Evolutionary conservation across 53 echinoderm and acorn worm species (phyloP), one percentile per base, ranked within the genome.

Genomic region (Henricia sp.): DNA sequence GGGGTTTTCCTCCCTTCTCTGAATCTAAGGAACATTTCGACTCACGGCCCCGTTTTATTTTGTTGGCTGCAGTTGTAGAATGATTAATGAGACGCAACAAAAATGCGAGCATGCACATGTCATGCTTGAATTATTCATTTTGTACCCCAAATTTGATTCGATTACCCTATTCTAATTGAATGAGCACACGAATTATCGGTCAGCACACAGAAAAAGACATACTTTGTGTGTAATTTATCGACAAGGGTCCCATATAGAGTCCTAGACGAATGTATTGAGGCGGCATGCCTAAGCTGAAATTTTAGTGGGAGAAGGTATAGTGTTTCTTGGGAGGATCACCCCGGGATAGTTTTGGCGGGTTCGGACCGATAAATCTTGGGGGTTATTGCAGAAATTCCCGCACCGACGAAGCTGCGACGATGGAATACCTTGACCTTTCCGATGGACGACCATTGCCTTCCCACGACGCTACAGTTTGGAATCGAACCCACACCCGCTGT

Each of bases 161-260:
- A 60, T 30, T 30, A 33, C 33, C 24, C 17, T 14, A 23, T 23
- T 60, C 10, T 60, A 60, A 60, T 60, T 29, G 40, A 70, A 43
- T 10, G 70, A 46, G 46, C 44, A 28, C 28, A 13, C 46, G 70
- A 70, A 25, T 70, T 70, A 46, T 70, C 25, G 35, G 29, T 44
- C 46, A 1, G 6, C 46, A 44, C 43, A 19, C 37, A 55, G 70
- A n/a, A 1, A 25, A 5, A 27, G 70, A 46, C 70, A 43, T 70
- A 70, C 29, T 46, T 70, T 10, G 70, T 44, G 70, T 30, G 40
- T 5, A 43, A 43, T 43, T 70, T 70, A 42, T 70, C 62, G 62
- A 60, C 62, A 25, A n/a, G n/a, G n/a, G n/a, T n/a, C n/a, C 33
- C 62, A 10, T 60, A 34, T 60, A 60, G 30, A 2, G 62, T 13